Conservation (phyloP, 1,140 invertebrate genomes). For the Ceratina calcarata region DNA sequence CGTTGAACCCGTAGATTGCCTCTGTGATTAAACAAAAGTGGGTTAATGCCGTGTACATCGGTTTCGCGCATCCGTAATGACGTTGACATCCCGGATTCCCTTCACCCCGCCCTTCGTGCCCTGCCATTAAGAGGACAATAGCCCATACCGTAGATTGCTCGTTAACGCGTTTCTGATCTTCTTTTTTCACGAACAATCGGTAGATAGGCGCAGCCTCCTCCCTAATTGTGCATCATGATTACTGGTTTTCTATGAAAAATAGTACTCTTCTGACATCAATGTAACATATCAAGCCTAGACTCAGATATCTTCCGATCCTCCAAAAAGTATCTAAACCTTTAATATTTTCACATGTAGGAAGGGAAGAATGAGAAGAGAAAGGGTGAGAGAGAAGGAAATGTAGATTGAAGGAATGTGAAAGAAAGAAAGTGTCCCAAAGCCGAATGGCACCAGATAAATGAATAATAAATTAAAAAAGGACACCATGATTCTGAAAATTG, state of each 20-base stretch:
- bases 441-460: too few species aligned
- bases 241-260: neutral
- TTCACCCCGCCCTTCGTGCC: neutral
- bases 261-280: slow-evolving; percentile 32
- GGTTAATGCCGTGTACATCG: slow-evolving; percentile 61
- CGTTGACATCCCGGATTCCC: slow-evolving; percentile 64
- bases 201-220: slow-evolving; percentile 60
- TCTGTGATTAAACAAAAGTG: slow-evolving; percentile 69
- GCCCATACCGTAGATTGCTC: slow-evolving; percentile 58
- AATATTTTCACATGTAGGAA: too few species aligned
- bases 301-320: neutral
- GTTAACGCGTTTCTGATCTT: slow-evolving; percentile 52
- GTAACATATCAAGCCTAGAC: neutral
- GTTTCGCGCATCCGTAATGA: slow-evolving; percentile 64
- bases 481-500: too few species aligned
- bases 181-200: slow-evolving; percentile 58
- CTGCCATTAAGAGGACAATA: slow-evolving; percentile 62
- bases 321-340: neutral
- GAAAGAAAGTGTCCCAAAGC: too few species aligned
- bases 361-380: too few species aligned
- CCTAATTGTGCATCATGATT: slow-evolving; percentile 54
- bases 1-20: slow-evolving; percentile 64
- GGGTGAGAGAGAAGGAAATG: too few species aligned
- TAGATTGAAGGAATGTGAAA: too few species aligned
- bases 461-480: too few species aligned